Evolutionary conservation across 2,888 invertebrate genomes (phyloP).

Genomic region (Cybosia mesomella): DNA sequence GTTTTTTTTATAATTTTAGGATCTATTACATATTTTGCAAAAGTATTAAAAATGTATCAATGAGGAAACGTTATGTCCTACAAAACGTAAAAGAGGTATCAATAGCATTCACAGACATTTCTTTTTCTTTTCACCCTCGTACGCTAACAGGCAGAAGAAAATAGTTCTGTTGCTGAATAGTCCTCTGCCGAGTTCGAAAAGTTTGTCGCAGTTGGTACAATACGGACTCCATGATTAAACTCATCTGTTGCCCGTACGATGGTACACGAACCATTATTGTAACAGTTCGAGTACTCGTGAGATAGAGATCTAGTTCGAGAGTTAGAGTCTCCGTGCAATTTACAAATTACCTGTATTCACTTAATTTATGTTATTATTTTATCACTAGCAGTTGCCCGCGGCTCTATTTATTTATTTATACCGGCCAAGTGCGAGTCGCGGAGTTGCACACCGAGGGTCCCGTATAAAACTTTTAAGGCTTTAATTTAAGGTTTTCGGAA

Average conservation of each 20-base stretch:
- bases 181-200: not conserved
- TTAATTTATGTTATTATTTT: not conserved
- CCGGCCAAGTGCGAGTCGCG: too few species aligned
- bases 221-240: slow-evolving; percentile 1
- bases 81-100: not conserved
- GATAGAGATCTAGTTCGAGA: not conserved
- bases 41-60: not conserved
- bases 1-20: too few species aligned
- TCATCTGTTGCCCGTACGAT: not conserved
- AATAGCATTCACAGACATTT: not conserved
- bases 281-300: not conserved
- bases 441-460: too few species aligned
- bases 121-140: not conserved
- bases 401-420: too few species aligned
- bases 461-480: too few species aligned
- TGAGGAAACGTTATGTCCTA: not conserved
- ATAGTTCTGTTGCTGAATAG: not conserved
- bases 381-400: too few species aligned
- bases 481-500: too few species aligned
- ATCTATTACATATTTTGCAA: too few species aligned
- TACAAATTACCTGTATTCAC: not conserved
- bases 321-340: not conserved
- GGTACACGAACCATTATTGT: not conserved
- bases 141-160: not conserved
- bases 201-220: not conserved